Percentiles rank a stretch among this genome's conserved stretches.
Conservation (phyloP, 2,797 vertebrate genomes). For the Girardinus metallicus region DNA sequence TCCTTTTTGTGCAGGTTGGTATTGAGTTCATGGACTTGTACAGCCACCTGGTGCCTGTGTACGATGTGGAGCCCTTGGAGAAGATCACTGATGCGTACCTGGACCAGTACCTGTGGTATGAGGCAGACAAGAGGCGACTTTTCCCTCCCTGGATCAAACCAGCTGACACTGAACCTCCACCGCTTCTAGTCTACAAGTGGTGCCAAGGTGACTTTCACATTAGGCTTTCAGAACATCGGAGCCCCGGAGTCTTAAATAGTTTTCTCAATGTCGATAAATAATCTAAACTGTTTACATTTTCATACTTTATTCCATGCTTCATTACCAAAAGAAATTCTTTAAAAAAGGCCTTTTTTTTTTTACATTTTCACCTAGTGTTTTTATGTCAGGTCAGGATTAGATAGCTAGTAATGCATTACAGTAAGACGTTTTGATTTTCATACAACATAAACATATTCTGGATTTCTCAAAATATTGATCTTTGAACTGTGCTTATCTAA, state of each 20-base stretch:
- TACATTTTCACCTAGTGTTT: not conserved
- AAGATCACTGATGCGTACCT: constrained; percentile 99
- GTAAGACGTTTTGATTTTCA: not conserved
- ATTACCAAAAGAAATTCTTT: not conserved
- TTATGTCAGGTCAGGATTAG: not conserved
- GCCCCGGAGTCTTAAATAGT: not conserved
- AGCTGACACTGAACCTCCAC: constrained; percentile 97
- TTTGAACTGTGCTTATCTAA: not conserved
- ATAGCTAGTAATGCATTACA: not conserved
- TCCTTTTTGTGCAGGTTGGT: constrained; percentile 85
- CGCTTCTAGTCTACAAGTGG: constrained; percentile 98
- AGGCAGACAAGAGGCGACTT: constrained; percentile 95
- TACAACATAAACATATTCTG: not conserved
- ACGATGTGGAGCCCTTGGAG: constrained; percentile 97
- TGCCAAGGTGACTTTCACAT: constrained; percentile 88
- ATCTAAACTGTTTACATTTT: not conserved
- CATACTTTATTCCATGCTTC: not conserved
- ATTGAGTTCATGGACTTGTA: constrained; percentile 99
- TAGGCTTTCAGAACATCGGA: not conserved
- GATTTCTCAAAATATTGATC: not conserved
- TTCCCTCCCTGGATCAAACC: constrained; percentile 99
- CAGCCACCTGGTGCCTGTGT: constrained; percentile 97
- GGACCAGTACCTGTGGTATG: constrained; percentile 99
- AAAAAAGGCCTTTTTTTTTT: not conserved
- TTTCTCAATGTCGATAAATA: not conserved